A percentile compares a stretch with the other conserved stretches of the same genome.
Evolutionary conservation across 2,113 vertebrate genomes (phyloP).

Genomic region (Nothobranchius furzeri): DNA sequence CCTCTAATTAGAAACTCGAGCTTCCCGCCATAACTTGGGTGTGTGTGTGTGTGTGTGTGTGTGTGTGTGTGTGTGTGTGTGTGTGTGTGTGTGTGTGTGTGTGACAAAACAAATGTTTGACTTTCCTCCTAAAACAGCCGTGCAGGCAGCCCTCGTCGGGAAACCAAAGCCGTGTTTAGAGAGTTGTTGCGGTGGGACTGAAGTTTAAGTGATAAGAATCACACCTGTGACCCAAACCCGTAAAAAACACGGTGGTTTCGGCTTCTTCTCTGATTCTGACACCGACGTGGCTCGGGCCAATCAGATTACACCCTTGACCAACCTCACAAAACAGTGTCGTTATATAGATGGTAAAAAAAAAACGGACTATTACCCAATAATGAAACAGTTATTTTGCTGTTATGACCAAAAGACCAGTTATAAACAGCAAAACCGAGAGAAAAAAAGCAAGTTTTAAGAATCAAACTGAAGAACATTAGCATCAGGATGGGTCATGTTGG

Average conservation of each 20-base stretch:
- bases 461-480: too few relatives aligned
- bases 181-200: constrained; percentile 16
- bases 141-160: constrained; percentile 8
- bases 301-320: constrained; percentile 45
- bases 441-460: too few relatives aligned
- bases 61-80: too few relatives aligned
- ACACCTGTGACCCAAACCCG: constrained; percentile 50
- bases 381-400: too few relatives aligned
- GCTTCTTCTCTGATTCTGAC: constrained; percentile 37
- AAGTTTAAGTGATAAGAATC: constrained; percentile 56
- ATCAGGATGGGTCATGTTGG: too few relatives aligned
- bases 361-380: too few relatives aligned
- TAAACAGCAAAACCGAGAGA: too few relatives aligned
- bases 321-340: neutral
- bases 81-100: neutral
- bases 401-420: too few relatives aligned
- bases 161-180: constrained; percentile 29
- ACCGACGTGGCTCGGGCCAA: constrained; percentile 53
- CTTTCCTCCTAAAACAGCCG: constrained; percentile 15
- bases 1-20: constrained; percentile 78
- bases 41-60: too few relatives aligned
- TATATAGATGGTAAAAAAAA: too few relatives aligned
- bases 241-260: constrained; percentile 52
- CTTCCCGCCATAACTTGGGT: constrained; percentile 52
- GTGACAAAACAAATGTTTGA: constrained; percentile 60